Evolutionary conservation across 2,888 invertebrate species (phyloP), one percentile per base, ranked within the genome.

Genomic region (Euproctis similis): DNA sequence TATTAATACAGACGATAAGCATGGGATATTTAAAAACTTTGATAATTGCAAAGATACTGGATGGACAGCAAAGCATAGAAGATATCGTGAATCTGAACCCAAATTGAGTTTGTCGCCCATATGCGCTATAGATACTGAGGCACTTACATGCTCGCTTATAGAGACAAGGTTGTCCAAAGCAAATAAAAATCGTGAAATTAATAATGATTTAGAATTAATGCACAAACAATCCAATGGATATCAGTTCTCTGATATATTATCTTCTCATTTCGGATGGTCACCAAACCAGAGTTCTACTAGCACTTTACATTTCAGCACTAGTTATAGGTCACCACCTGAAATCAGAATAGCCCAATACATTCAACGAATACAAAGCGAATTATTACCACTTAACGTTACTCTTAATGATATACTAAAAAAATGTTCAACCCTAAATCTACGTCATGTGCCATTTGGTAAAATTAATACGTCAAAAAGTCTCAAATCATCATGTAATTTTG

Each of bases 381-480:
- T 81, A 29, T 41, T 59, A 34, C 82, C 82, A 1, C 36, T 82
- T 14, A 71, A 70, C 55, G 32, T 57, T 12, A 53, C 62, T 50
- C 48, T 81, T 2, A 54, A 68, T 34, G 65, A 77, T 31, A 64
- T 81, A 32, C 36, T 70, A 26, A 34, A 28, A 8, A 75, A 77
- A 53, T 80, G 71, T 42, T 38, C 52, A 5, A 38, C 46, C 3
- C 53, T 75, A 31, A 67, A 69, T 6, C 41, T 64, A 27, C 9
- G 21, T 6, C 9, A 34, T 22, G 26, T 41, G 26, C 30, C 11
- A 19, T 17, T 9, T 11, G 8, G 2, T 10, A 39, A 33, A 33
- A 35, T 34, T 24, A 27, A 11, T 18, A 19, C 28, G 14, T 10
- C 19, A 7, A 32, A 18, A 6, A 25, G 28, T 14, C 27, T 21